phyloP scores from a whole-genome alignment of 2,113 vertebrate species.

The Sardina pilchardus region DNA sequence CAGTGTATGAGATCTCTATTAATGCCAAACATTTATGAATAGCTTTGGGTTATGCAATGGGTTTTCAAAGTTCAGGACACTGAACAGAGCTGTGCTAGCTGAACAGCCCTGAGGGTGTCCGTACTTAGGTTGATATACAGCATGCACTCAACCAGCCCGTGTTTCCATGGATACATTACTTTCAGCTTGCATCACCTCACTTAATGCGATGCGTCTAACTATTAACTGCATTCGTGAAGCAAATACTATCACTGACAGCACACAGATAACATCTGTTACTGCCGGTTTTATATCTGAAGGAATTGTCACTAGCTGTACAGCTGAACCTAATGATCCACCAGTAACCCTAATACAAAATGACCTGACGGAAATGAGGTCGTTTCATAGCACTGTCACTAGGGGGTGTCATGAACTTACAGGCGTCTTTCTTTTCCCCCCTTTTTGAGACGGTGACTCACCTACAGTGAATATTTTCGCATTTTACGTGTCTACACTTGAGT shows the following conservation, averaged over 20 bases:
- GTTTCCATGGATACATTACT: slow-evolving; percentile 15
- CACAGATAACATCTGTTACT: background rate
- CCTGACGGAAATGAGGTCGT: background rate
- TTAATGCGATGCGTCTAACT: background rate
- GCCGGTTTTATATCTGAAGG: background rate
- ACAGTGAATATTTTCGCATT: background rate
- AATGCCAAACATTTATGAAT: background rate
- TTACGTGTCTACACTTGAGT: background rate
- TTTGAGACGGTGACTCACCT: background rate
- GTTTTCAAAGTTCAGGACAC: slow-evolving; percentile 8
- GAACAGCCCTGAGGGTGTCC: background rate
- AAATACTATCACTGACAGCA: background rate
- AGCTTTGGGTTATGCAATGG: background rate
- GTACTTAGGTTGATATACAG: background rate
- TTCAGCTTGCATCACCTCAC: background rate
- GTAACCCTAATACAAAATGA: background rate
- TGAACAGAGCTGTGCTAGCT: background rate
- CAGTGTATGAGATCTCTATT: background rate
- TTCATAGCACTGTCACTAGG: background rate
- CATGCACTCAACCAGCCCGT: background rate
- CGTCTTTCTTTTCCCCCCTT: background rate
- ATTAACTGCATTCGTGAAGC: background rate
- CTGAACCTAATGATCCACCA: background rate
- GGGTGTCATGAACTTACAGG: background rate
- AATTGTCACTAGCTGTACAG: background rate